These are phyloP conservation scores for Enteromius argenteus DNA, from an alignment of 2,797 vertebrate genomes.

Conservation along the genomic window DNA sequence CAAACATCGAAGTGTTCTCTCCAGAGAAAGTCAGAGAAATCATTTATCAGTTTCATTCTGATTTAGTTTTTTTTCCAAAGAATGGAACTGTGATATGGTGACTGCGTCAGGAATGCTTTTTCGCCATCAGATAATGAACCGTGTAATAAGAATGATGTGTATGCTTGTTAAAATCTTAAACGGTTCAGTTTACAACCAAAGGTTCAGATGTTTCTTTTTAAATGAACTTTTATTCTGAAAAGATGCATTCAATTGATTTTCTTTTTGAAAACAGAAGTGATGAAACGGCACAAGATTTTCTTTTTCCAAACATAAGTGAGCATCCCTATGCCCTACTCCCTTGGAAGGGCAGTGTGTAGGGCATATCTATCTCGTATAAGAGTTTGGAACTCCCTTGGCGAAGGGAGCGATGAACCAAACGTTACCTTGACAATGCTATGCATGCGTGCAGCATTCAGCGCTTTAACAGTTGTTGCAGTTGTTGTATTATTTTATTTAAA, in stretches of 20 bases:
- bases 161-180: background rate
- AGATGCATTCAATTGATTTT: background rate
- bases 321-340: too few species aligned
- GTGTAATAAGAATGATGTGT: background rate
- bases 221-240: background rate
- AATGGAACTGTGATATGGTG: background rate
- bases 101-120: background rate
- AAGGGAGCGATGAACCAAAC: too few species aligned
- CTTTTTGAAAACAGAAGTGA: background rate
- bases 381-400: too few species aligned
- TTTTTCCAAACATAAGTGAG: too few species aligned
- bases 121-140: background rate
- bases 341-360: too few species aligned
- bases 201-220: background rate
- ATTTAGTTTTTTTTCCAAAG: background rate
- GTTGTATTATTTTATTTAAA: too few species aligned
- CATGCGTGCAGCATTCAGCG: too few species aligned
- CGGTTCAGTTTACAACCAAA: background rate
- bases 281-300: too few species aligned
- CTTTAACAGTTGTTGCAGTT: too few species aligned
- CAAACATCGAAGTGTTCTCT: background rate
- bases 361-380: too few species aligned
- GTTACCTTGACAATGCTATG: too few species aligned
- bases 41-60: background rate
- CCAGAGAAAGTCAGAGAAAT: background rate